phyloP scores from a whole-genome alignment of 2,888 invertebrate species.

The Blastobasis adustella region DNA sequence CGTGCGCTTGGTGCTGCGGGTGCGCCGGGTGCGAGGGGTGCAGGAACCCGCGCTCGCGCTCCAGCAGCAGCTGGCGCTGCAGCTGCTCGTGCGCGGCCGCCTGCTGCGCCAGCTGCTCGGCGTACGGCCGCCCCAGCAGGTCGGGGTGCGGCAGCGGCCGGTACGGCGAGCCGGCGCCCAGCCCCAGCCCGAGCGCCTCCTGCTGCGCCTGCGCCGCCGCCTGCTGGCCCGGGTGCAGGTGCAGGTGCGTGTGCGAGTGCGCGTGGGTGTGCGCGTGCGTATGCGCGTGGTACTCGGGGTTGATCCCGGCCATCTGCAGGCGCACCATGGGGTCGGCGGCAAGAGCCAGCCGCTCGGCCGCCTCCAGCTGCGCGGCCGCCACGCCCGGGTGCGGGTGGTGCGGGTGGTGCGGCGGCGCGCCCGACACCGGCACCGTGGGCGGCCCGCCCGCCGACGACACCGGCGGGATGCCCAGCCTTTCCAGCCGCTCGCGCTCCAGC shows the following conservation, averaged over 20 bases:
- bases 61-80: conserved; percentile 88
- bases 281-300: conserved; percentile 92
- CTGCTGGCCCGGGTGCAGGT: conserved; percentile 85
- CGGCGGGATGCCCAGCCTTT: conserved; percentile 85
- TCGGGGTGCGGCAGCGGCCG: conserved; percentile 84
- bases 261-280: conserved; percentile 94
- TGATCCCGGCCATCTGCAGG: conserved; percentile 93
- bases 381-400: conserved; percentile 71
- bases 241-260: conserved; percentile 91
- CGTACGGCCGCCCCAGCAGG: conserved; percentile 86
- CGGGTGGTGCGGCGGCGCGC: conserved; percentile 73
- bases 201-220: conserved; percentile 78
- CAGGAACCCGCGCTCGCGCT: conserved; percentile 82
- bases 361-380: conserved; percentile 79
- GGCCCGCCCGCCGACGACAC: conserved; percentile 69
- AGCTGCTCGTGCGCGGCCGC: conserved; percentile 89
- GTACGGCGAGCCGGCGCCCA: conserved; percentile 69
- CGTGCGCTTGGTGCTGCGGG: too few species aligned
- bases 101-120: conserved; percentile 86
- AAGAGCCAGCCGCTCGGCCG: conserved; percentile 86
- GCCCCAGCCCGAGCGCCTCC: conserved; percentile 70
- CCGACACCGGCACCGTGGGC: conserved; percentile 59
- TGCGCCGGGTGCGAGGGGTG: conserved; percentile 60
- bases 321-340: conserved; percentile 95
- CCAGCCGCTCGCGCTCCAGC: conserved; percentile 90